These are phyloP conservation scores for Hyperoplus immaculatus DNA, from an alignment of 2,797 vertebrate species.

Conservation along the genomic window DNA sequence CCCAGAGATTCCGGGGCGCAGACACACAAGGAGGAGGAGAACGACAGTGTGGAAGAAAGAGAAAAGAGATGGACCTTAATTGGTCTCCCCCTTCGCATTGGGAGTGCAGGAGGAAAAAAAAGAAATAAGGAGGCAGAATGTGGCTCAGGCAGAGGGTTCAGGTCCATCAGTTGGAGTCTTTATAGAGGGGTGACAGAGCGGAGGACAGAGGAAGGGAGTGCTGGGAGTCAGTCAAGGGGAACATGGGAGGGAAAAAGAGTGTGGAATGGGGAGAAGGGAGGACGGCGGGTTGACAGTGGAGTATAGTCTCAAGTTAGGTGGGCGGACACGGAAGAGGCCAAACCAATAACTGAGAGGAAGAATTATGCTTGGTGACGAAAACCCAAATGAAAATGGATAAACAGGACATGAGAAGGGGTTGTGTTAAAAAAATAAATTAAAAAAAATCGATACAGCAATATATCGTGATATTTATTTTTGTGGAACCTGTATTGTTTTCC, in stretches of 20 bases:
- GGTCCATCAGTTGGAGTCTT: slow-evolving; percentile 82
- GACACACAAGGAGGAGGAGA: slow-evolving; percentile 69
- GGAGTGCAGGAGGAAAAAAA: slow-evolving; percentile 67
- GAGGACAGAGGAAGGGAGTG: slow-evolving; percentile 71
- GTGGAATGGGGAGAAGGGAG: slow-evolving; percentile 33
- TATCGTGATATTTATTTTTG: too few relatives aligned
- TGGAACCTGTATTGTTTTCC: too few relatives aligned
- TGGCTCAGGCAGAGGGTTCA: slow-evolving; percentile 75
- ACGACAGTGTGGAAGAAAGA: slow-evolving; percentile 61
- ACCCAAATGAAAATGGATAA: slow-evolving; percentile 45
- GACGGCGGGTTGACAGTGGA: slow-evolving; percentile 7
- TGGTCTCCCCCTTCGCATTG: slow-evolving; percentile 79
- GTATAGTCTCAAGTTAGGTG: slow-evolving; percentile 66
- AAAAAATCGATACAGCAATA: too few relatives aligned
- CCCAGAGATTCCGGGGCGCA: slow-evolving; percentile 80
- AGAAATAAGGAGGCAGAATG: slow-evolving; percentile 74
- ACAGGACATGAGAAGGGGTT: slow-evolving; percentile 19
- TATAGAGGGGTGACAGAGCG: slow-evolving; percentile 84
- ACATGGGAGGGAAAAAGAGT: slow-evolving; percentile 62
- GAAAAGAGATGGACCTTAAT: slow-evolving; percentile 85
- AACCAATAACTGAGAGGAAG: slow-evolving; percentile 51
- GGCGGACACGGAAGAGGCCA: slow-evolving; percentile 43
- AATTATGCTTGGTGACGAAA: slow-evolving; percentile 22
- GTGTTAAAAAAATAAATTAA: too few relatives aligned
- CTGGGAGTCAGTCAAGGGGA: slow-evolving; percentile 74